Conservation (phyloP, 2,113 vertebrate genomes). For the Tursiops truncatus region DNA sequence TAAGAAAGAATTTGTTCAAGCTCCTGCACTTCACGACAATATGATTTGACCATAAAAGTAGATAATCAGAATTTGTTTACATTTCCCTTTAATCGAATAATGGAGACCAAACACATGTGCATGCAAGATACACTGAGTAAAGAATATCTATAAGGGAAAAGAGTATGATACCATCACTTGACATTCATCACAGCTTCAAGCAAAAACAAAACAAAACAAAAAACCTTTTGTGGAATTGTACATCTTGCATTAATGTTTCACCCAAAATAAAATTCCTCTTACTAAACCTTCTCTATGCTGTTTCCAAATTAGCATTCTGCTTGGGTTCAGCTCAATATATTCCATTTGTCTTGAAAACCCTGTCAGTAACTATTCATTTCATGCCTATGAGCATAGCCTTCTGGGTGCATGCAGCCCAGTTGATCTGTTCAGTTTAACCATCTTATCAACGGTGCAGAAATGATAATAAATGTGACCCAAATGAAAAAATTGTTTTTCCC, state of each 20-base stretch:
- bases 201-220: neutral
- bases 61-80: neutral
- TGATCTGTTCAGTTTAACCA: neutral
- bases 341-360: neutral
- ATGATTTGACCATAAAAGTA: neutral
- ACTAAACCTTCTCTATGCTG: neutral
- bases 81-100: slow-evolving; percentile 13
- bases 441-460: slow-evolving; percentile 11
- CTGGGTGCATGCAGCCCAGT: neutral
- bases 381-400: neutral
- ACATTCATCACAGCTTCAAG: neutral
- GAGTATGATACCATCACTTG: neutral
- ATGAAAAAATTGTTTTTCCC: neutral
- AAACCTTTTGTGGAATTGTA: neutral
- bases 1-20: neutral
- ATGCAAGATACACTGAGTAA: neutral
- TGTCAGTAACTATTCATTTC: neutral
- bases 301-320: neutral
- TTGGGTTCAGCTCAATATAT: neutral
- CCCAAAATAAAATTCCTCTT: neutral
- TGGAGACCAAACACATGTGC: neutral
- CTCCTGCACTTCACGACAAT: neutral
- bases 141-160: neutral
- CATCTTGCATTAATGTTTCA: slow-evolving; percentile 36
- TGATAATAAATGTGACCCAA: neutral